Conservation (phyloP, 2,888 invertebrate species). For the Chrysolina americana region DNA sequence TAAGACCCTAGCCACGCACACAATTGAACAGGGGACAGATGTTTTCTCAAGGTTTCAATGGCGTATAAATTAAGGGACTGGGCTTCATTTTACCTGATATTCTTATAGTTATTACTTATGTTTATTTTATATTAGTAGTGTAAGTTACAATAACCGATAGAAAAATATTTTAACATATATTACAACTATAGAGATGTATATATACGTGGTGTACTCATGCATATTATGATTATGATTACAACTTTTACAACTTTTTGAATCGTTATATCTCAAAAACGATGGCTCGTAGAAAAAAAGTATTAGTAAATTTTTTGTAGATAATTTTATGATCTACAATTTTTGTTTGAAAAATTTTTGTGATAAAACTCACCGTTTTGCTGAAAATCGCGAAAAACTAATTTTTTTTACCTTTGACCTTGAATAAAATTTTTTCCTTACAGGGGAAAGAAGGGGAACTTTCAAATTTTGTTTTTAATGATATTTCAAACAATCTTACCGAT, state of each 20-base stretch:
- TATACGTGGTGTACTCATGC: background rate
- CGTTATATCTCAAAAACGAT: too few relatives aligned
- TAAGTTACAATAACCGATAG: too few relatives aligned
- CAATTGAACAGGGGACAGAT: slow-evolving; percentile 18
- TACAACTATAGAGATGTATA: background rate
- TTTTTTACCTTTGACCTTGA: background rate
- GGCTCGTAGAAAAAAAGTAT: background rate
- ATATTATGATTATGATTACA: background rate
- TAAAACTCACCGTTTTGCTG: slow-evolving; percentile 16
- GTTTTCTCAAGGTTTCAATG: background rate
- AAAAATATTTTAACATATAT: too few relatives aligned
- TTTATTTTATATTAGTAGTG: too few relatives aligned
- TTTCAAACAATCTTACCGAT: slow-evolving; percentile 3
- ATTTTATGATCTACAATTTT: slow-evolving; percentile 10
- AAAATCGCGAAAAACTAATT: slow-evolving; percentile 8
- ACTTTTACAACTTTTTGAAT: too few relatives aligned
- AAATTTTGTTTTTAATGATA: background rate
- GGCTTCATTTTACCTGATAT: background rate
- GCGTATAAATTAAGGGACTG: background rate
- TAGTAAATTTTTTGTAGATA: background rate
- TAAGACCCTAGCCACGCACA: slow-evolving; percentile 22
- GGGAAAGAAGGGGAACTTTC: background rate
- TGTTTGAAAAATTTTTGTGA: background rate
- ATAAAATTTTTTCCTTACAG: slow-evolving; percentile 6
- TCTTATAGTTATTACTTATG: too few relatives aligned